These are phyloP conservation scores for Leistus spinibarbis DNA, from an alignment of 2,888 invertebrate species.

Conservation along the genomic window DNA sequence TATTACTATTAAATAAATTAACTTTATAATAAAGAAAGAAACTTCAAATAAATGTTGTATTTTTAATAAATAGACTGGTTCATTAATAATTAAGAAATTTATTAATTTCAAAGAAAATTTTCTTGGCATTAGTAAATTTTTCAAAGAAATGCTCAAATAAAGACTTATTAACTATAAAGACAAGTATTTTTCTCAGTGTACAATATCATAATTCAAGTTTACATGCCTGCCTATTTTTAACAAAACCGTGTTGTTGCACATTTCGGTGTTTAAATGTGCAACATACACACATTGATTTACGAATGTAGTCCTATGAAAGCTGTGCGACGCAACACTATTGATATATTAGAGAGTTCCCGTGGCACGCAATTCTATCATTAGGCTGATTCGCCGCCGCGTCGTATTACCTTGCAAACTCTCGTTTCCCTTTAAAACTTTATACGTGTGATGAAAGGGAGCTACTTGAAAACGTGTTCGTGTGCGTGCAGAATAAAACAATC, in stretches of 20 bases:
- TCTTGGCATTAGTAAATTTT: no score
- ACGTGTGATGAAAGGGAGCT: neutral
- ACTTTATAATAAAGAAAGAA: no score
- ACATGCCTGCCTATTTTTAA: neutral
- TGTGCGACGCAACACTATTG: conserved; percentile 11
- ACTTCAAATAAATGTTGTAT: no score
- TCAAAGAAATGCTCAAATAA: no score
- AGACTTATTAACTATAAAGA: no score
- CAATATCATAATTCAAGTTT: neutral
- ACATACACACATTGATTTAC: neutral
- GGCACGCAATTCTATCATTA: conserved; percentile 16
- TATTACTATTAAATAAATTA: no score
- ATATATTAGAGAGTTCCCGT: conserved; percentile 4
- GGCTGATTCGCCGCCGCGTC: neutral
- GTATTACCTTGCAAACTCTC: neutral
- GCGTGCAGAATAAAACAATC: neutral
- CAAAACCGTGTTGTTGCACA: neutral
- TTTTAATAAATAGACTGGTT: no score
- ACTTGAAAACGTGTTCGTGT: neutral
- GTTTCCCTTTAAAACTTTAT: neutral
- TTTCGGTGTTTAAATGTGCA: neutral
- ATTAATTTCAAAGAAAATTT: no score
- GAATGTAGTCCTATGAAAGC: neutral
- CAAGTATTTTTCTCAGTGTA: neutral
- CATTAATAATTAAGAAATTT: no score